Conservation (phyloP, 1,140 invertebrate species). For the Coptotermes formosanus region DNA sequence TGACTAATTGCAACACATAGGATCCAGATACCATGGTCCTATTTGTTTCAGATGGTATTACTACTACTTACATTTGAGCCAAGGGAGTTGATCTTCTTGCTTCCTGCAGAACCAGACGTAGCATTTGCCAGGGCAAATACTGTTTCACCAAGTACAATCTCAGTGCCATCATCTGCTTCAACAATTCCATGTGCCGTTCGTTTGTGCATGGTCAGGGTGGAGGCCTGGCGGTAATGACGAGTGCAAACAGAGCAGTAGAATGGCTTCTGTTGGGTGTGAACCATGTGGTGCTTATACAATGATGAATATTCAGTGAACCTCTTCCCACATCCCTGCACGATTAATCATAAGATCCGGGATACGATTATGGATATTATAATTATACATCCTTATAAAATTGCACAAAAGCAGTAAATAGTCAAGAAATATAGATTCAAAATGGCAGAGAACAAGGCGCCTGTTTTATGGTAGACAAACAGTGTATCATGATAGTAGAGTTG, state of each 20-base stretch:
- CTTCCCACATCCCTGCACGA: conserved; percentile 60
- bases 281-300: conserved; percentile 71
- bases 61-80: conserved; percentile 24
- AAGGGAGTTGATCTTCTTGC: conserved; percentile 20
- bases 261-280: conserved; percentile 62
- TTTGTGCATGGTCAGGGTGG: conserved; percentile 62
- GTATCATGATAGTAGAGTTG: too few relatives aligned
- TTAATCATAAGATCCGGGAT: too few relatives aligned
- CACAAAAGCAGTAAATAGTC: too few relatives aligned
- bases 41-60: neutral
- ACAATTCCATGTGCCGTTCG: conserved; percentile 47
- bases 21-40: too few relatives aligned
- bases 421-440: too few relatives aligned
- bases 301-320: conserved; percentile 74
- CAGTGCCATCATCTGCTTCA: conserved; percentile 41
- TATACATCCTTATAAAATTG: too few relatives aligned
- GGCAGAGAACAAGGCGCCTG: too few relatives aligned
- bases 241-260: conserved; percentile 60
- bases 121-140: conserved; percentile 30
- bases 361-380: too few relatives aligned
- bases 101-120: neutral
- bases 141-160: conserved; percentile 37
- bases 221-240: conserved; percentile 61
- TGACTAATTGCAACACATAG: neutral
- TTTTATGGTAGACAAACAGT: too few relatives aligned